Percentiles rank a stretch among this genome's conserved stretches.
Conservation (phyloP, 2,888 invertebrate species). For the Synanthedon vespiformis region DNA sequence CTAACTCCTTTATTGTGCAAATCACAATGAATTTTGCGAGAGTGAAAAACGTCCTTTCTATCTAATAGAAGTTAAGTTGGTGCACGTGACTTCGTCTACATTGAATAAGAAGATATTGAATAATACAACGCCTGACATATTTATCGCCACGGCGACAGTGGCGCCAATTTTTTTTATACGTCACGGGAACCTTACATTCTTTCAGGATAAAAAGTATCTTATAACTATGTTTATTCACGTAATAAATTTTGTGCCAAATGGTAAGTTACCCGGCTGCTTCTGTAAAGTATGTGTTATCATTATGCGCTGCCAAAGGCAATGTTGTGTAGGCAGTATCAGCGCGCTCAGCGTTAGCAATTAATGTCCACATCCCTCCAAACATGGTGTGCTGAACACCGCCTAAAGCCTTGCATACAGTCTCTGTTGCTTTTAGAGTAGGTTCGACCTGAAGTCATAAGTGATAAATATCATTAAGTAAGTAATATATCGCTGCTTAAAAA, state of each 20-base stretch:
- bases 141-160: too few relatives aligned
- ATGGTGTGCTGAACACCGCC: slow-evolving; percentile 76
- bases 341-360: slow-evolving; percentile 69
- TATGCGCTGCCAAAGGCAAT: slow-evolving; percentile 77
- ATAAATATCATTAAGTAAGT: not conserved
- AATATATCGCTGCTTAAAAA: too few relatives aligned
- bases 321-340: slow-evolving; percentile 82
- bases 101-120: too few relatives aligned
- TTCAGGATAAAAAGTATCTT: too few relatives aligned
- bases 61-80: too few relatives aligned
- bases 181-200: too few relatives aligned
- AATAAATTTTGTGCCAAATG: too few relatives aligned
- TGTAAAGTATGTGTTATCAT: slow-evolving; percentile 82
- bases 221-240: too few relatives aligned
- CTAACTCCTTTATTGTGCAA: slow-evolving; percentile 15
- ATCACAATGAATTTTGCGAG: slow-evolving; percentile 3
- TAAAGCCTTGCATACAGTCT: slow-evolving; percentile 62
- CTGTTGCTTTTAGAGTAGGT: slow-evolving; percentile 59
- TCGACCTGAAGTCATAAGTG: slow-evolving; percentile 41
- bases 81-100: too few relatives aligned
- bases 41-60: not conserved
- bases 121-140: too few relatives aligned
- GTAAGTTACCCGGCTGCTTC: slow-evolving; percentile 75
- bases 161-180: too few relatives aligned
- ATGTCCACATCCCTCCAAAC: slow-evolving; percentile 81